A percentile compares a stretch with the other conserved stretches of the same genome.
phyloP scores from a whole-genome alignment of 2,888 invertebrate species.

The Caenorhabditis uteleia region DNA sequence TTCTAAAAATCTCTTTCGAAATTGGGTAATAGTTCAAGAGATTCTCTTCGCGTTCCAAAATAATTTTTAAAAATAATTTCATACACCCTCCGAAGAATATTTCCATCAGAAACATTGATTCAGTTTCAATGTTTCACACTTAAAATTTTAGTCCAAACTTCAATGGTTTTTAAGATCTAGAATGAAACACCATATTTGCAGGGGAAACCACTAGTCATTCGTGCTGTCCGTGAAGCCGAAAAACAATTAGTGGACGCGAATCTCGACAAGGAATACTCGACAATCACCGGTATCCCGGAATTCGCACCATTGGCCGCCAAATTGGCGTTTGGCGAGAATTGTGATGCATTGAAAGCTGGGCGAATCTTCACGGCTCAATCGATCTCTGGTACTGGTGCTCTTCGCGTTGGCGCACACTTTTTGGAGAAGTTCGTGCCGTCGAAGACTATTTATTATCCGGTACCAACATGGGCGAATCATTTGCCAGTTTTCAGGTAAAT shows the following conservation, averaged over 20 bases:
- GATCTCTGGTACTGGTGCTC: conserved; percentile 92
- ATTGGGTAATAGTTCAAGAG: too few relatives aligned
- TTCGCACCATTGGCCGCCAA: conserved; percentile 84
- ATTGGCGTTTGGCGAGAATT: conserved; percentile 84
- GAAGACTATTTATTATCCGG: conserved; percentile 84
- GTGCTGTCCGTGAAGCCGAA: conserved; percentile 89
- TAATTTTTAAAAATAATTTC: too few relatives aligned
- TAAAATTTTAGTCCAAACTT: background rate
- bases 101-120: background rate
- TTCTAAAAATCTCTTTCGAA: too few relatives aligned
- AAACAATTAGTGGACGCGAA: conserved; percentile 78
- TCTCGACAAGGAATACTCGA: conserved; percentile 91
- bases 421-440: conserved; percentile 78
- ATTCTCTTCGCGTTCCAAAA: too few relatives aligned
- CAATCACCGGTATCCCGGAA: conserved; percentile 84
- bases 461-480: conserved; percentile 98
- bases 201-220: conserved; percentile 95
- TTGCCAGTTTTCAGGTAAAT: conserved; percentile 89
- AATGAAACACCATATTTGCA: conserved; percentile 66
- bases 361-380: conserved; percentile 79
- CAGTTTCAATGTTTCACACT: too few relatives aligned
- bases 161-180: too few relatives aligned
- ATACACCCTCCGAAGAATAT: background rate
- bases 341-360: conserved; percentile 72
- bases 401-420: conserved; percentile 88